A percentile compares a stretch with the other conserved stretches of the same genome.
Conservation (phyloP, 1,140 invertebrate genomes). For the Euglossa dilemma region DNA sequence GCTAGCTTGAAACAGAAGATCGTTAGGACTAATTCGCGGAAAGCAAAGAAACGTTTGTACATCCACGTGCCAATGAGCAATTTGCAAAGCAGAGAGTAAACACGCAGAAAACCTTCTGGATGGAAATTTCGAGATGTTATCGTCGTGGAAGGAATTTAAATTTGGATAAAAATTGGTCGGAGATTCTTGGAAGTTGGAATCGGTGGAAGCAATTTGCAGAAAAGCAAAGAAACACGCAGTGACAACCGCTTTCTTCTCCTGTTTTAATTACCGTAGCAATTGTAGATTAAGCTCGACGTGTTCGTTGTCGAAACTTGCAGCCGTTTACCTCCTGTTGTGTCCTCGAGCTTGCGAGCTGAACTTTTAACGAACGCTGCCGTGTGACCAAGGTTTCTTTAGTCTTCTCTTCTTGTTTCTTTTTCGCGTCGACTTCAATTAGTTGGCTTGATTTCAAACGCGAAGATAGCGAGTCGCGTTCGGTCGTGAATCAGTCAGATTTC, state of each 20-base stretch:
- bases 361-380: conserved; percentile 26
- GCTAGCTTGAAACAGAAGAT: too few species aligned
- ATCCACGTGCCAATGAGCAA: too few species aligned
- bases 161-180: too few species aligned
- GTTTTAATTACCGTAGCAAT: conserved; percentile 29
- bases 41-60: too few species aligned
- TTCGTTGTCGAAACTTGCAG: conserved; percentile 19
- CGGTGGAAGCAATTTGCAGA: not conserved
- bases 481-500: not conserved
- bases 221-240: not conserved
- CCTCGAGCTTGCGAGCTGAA: not conserved
- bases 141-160: not conserved
- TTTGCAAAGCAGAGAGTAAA: too few species aligned
- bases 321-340: conserved; percentile 1
- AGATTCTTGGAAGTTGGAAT: not conserved
- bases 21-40: too few species aligned
- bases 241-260: not conserved
- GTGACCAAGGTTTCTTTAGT: not conserved
- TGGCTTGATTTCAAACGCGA: not conserved
- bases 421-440: not conserved
- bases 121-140: not conserved
- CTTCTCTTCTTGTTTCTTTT: not conserved
- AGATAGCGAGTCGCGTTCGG: not conserved
- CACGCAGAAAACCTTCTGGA: not conserved
- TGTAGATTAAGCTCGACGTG: not conserved